Conservation (phyloP, 1,140 invertebrate genomes). For the Lethocerus indicus region DNA sequence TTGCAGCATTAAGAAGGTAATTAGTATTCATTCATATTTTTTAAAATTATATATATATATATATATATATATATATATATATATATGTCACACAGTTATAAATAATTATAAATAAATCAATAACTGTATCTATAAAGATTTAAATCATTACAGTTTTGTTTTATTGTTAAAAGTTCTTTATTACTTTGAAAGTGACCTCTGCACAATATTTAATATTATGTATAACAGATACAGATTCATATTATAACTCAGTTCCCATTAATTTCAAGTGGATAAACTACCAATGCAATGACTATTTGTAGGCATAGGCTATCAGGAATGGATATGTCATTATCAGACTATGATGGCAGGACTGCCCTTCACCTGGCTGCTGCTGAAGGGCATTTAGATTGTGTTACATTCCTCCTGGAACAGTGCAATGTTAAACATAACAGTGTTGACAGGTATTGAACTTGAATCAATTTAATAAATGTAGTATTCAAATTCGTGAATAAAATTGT, state of each 20-base stretch:
- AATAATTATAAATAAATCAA: too few species aligned
- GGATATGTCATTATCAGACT: slow-evolving; percentile 80
- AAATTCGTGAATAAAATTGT: neutral
- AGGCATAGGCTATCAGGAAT: slow-evolving; percentile 82
- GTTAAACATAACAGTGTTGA: slow-evolving; percentile 31
- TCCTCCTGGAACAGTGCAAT: slow-evolving; percentile 67
- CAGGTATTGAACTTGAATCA: neutral
- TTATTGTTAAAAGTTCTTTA: too few species aligned
- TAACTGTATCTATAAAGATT: too few species aligned
- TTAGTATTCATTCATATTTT: slow-evolving; percentile 10
- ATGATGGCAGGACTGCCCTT: slow-evolving; percentile 81
- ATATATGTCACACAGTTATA: too few species aligned
- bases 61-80: slow-evolving; percentile 1
- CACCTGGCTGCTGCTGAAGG: slow-evolving; percentile 86
- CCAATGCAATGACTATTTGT: neutral
- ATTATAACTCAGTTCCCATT: too few species aligned
- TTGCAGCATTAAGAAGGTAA: slow-evolving; percentile 77
- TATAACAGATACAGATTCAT: too few species aligned
- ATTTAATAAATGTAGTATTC: neutral
- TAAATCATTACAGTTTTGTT: too few species aligned
- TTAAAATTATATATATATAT: neutral
- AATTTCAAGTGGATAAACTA: too few species aligned
- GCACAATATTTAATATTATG: too few species aligned
- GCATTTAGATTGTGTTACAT: slow-evolving; percentile 72
- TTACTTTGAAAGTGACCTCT: too few species aligned